Evolutionary conservation across 2,888 invertebrate genomes (phyloP).

Genomic region (Phortica okadai): DNA sequence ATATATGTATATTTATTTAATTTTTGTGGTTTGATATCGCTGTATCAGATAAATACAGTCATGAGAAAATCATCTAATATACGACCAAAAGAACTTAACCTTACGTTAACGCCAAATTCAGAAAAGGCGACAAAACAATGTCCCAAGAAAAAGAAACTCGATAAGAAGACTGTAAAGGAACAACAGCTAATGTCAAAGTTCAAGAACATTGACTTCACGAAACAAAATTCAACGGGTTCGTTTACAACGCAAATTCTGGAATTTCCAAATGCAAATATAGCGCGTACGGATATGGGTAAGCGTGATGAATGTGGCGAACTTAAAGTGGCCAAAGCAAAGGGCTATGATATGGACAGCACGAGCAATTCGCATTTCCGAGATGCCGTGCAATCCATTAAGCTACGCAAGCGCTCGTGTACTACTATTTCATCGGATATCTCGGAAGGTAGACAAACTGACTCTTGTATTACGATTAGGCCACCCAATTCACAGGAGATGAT

Average conservation of each 20-base stretch:
- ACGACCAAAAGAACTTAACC: background rate
- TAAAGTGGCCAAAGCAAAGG: slow-evolving; percentile 45
- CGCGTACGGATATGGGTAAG: slow-evolving; percentile 50
- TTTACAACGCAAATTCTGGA: slow-evolving; percentile 61
- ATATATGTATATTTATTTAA: too few relatives aligned
- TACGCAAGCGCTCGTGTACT: slow-evolving; percentile 47
- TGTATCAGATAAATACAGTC: too few relatives aligned
- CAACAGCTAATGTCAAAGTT: slow-evolving; percentile 49
- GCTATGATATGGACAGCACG: slow-evolving; percentile 58
- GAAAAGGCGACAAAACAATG: slow-evolving; percentile 37
- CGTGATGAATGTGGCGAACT: slow-evolving; percentile 54
- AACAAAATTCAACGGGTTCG: slow-evolving; percentile 46
- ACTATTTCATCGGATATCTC: slow-evolving; percentile 35
- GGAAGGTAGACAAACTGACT: background rate
- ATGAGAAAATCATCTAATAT: background rate
- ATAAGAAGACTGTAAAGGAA: slow-evolving; percentile 40
- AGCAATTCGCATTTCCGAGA: slow-evolving; percentile 60
- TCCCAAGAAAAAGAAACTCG: slow-evolving; percentile 42
- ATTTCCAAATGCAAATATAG: slow-evolving; percentile 54
- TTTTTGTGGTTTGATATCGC: too few relatives aligned
- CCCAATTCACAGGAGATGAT: slow-evolving; percentile 57
- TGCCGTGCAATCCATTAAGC: slow-evolving; percentile 55
- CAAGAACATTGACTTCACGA: slow-evolving; percentile 57
- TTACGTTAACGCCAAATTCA: background rate
- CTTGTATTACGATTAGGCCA: background rate